Percentiles rank a stretch among this genome's conserved stretches.
Conservation (phyloP, 2,797 vertebrate genomes). For the Lacerta agilis region DNA sequence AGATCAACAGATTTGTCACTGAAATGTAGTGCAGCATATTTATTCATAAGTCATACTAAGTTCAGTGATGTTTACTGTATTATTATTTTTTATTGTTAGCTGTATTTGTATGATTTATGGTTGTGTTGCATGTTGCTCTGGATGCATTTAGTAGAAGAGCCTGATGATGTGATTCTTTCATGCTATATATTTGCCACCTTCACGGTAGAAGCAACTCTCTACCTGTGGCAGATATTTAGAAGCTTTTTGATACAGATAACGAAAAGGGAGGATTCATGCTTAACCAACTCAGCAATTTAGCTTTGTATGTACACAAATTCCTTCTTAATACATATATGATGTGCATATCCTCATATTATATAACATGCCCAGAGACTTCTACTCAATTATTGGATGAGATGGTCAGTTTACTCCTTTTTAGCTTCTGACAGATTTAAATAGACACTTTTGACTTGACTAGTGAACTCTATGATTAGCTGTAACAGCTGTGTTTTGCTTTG, state of each 20-base stretch:
- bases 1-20: neutral
- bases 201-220: neutral
- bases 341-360: neutral
- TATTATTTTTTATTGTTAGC: neutral
- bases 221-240: neutral
- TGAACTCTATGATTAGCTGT: neutral
- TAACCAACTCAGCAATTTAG: neutral
- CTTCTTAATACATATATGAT: neutral
- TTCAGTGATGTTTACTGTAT: no score
- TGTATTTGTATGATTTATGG: neutral
- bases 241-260: neutral
- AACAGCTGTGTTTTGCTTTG: neutral
- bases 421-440: neutral
- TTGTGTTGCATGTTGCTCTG: neutral
- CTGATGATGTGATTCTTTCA: no score
- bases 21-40: neutral
- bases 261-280: neutral
- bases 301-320: neutral
- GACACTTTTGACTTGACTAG: neutral
- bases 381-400: neutral
- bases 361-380: neutral
- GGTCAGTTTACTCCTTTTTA: neutral
- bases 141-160: neutral
- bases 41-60: no score
- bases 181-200: neutral